Evolutionary conservation across 2,113 vertebrate species (phyloP).

Genomic region (Tretioscincus oriximinensis): DNA sequence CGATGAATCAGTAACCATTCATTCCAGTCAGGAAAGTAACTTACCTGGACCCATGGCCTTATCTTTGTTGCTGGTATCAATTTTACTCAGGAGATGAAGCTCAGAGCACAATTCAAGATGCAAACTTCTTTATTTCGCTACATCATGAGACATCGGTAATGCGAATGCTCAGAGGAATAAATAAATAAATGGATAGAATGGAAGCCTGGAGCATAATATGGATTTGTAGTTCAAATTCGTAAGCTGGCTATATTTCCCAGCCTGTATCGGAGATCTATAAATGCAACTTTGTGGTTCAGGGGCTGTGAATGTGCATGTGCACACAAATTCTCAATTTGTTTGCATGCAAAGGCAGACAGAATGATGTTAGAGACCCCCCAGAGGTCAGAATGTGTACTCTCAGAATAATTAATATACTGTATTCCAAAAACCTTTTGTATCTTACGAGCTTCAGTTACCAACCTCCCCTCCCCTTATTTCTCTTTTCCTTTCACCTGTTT

Average conservation of each 20-base stretch:
- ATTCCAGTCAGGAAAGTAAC: slow-evolving; percentile 38
- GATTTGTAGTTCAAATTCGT: slow-evolving; percentile 2
- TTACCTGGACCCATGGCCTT: slow-evolving; percentile 42
- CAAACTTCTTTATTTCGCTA: not conserved
- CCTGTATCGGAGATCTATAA: slow-evolving; percentile 32
- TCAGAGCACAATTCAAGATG: not conserved
- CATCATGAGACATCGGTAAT: not conserved
- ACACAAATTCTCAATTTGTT: not conserved
- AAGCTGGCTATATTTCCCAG: slow-evolving; percentile 13
- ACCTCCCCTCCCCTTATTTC: slow-evolving; percentile 31
- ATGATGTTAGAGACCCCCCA: slow-evolving; percentile 61
- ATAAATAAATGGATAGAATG: not conserved
- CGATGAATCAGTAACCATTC: not conserved
- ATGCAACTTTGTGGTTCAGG: slow-evolving; percentile 41
- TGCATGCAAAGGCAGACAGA: not conserved
- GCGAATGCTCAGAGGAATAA: not conserved
- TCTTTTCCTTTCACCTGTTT: not conserved
- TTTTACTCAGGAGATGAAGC: slow-evolving; percentile 17
- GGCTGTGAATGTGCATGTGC: not conserved
- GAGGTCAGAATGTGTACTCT: slow-evolving; percentile 56
- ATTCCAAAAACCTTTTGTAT: slow-evolving; percentile 55
- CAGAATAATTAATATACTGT: slow-evolving; percentile 39
- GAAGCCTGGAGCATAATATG: not conserved
- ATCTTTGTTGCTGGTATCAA: not conserved
- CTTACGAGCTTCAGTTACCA: slow-evolving; percentile 21